Evolutionary conservation across 2,888 invertebrate species (phyloP).

Genomic region (Seira musarum): DNA sequence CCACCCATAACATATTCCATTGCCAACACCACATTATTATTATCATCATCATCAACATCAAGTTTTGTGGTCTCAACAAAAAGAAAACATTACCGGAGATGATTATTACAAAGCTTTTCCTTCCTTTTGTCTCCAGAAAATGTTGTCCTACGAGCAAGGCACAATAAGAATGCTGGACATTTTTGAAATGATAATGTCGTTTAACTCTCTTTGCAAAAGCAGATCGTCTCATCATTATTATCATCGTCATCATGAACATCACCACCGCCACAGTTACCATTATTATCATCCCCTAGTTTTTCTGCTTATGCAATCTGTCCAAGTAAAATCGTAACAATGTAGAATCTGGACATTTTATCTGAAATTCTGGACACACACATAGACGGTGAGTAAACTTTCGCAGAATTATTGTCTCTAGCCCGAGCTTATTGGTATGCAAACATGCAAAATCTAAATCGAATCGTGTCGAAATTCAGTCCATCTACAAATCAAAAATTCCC

Average conservation of each 20-base stretch:
- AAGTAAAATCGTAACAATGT: too few relatives aligned
- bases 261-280: not conserved
- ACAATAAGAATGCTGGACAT: not conserved
- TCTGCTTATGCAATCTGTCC: constrained; percentile 31
- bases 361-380: too few relatives aligned
- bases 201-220: not conserved
- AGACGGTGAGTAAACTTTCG: too few relatives aligned
- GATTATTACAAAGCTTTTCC: too few relatives aligned
- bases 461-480: constrained; percentile 52
- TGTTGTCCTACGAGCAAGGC: not conserved
- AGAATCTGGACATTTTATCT: too few relatives aligned
- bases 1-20: not conserved
- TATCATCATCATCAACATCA: constrained; percentile 28
- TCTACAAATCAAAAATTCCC: constrained; percentile 49
- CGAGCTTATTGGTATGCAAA: constrained; percentile 57
- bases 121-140: not conserved
- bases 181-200: not conserved
- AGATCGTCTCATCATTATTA: not conserved
- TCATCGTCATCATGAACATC: too few relatives aligned
- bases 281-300: constrained; percentile 25
- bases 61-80: too few relatives aligned
- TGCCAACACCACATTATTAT: constrained; percentile 26
- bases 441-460: constrained; percentile 57
- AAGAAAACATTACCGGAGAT: too few relatives aligned
- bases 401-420: too few relatives aligned